phyloP scores from a whole-genome alignment of 2,113 vertebrate species.

The Butorides virescens region DNA sequence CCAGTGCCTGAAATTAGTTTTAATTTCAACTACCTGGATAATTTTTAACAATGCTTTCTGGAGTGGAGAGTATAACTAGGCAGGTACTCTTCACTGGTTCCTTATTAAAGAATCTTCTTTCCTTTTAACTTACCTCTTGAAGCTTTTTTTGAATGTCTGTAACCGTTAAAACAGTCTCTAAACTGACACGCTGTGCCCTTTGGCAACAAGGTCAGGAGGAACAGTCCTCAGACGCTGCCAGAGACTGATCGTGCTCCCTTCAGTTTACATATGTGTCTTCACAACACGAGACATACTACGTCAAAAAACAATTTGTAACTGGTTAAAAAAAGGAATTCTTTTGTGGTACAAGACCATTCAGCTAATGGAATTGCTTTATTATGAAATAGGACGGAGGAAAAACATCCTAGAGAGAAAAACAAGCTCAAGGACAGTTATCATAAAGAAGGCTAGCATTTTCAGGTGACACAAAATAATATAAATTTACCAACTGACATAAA shows the following conservation, averaged over 20 bases:
- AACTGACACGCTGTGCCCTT: not conserved
- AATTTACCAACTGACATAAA: not conserved
- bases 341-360: not conserved
- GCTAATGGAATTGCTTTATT: not conserved
- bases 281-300: accelerated
- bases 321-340: not conserved
- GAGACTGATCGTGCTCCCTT: not conserved
- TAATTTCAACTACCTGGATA: not conserved
- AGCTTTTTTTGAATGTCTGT: not conserved
- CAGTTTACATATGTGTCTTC: not conserved
- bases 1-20: not conserved
- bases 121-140: not conserved
- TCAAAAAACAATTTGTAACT: not conserved
- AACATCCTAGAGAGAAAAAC: not conserved
- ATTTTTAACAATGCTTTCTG: not conserved
- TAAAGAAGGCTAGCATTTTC: not conserved
- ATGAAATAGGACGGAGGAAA: not conserved
- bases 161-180: not conserved
- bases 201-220: not conserved
- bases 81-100: not conserved
- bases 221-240: not conserved
- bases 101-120: not conserved
- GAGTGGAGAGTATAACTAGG: not conserved
- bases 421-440: accelerated
- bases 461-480: not conserved